Percentiles rank a stretch among this genome's conserved stretches.
phyloP scores from a whole-genome alignment of 1,140 invertebrate species.

The Caenorhabditis remanei region DNA sequence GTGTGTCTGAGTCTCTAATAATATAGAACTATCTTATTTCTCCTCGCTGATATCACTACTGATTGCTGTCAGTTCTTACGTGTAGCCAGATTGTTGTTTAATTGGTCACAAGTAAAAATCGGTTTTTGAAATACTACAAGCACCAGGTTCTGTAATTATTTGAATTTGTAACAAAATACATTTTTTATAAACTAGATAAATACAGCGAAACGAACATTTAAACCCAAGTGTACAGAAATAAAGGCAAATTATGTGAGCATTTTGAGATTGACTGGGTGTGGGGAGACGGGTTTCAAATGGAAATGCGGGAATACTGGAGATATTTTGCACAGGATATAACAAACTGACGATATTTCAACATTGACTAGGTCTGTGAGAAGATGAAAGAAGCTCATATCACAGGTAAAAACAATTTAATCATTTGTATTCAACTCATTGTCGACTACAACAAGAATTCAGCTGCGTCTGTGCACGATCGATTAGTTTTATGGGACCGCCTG shows the following conservation, averaged over 20 bases:
- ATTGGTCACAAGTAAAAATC: neutral
- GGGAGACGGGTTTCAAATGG: neutral
- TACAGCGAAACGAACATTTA: neutral
- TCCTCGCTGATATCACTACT: neutral
- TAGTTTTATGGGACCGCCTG: constrained; percentile 43
- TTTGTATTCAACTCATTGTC: constrained; percentile 10
- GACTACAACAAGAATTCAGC: constrained; percentile 60
- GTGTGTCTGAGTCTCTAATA: neutral
- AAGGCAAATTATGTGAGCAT: constrained; percentile 29
- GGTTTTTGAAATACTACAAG: neutral
- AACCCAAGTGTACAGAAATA: constrained; percentile 47
- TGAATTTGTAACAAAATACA: neutral
- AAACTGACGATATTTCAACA: neutral
- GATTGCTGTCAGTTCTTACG: neutral
- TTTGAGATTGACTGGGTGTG: constrained; percentile 35
- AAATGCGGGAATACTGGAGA: constrained; percentile 24
- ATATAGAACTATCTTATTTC: neutral
- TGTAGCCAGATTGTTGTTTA: constrained; percentile 18
- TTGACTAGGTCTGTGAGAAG: constrained; percentile 30
- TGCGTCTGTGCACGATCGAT: constrained; percentile 57
- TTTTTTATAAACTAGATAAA: neutral
- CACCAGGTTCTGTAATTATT: neutral
- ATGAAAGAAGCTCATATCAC: constrained; percentile 37
- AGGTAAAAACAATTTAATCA: neutral
- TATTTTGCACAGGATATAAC: constrained; percentile 8